Base-by-base conservation (phyloP, 2,888 invertebrate species). In the Thalpophila matura region DNA sequence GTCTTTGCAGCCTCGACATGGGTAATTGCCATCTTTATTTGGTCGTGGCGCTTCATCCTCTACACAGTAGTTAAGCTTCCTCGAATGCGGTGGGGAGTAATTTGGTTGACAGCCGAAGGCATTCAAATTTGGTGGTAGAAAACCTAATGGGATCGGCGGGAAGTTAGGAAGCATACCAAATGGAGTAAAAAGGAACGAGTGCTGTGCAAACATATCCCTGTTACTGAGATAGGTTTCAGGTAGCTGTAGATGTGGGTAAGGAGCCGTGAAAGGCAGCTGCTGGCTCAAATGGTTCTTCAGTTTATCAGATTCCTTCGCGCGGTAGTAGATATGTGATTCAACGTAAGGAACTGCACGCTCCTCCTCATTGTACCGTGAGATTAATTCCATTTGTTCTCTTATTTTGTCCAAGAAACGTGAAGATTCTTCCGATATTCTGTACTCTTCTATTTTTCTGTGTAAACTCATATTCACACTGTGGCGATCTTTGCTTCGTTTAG, bases 401-500 rank as follows among this genome's bases (percentile, higher is more conserved):
- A 96, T 93, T 81, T 96, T 96, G 14, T 95, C 95, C 26, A 96
- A 79, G 7, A 94, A 83, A 31, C 95, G 92, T 2, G 96, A 94
- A n/a, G 90, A 86, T 29, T 93, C 93, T n/a, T 91, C 90, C 26
- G 86, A 84, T 72, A 89, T 85, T 79, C 88, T 86, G 1, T 89
- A 93, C 61, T 96, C 95, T 38, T 96, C 96, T 56, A 99, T 95
- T 89, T 99, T 99, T 75, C 98, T 96, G 86, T 99, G 99, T 35
- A 99, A 95, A 87, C 98, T 99, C 57, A 98, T 95, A 87, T 99
- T 99, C 16, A 98, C 97, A 86, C 98, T 98, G 90, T 99, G 99
- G 1, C 98, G 96, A 85, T 99, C 99, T 80, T 99, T 96, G 83
- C 98, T 98, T 59, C 98, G 95, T 87, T 98, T 99, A 0, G 99